Evolutionary conservation across 2,888 invertebrate genomes (phyloP).

Genomic region (Rhamnusium bicolor): DNA sequence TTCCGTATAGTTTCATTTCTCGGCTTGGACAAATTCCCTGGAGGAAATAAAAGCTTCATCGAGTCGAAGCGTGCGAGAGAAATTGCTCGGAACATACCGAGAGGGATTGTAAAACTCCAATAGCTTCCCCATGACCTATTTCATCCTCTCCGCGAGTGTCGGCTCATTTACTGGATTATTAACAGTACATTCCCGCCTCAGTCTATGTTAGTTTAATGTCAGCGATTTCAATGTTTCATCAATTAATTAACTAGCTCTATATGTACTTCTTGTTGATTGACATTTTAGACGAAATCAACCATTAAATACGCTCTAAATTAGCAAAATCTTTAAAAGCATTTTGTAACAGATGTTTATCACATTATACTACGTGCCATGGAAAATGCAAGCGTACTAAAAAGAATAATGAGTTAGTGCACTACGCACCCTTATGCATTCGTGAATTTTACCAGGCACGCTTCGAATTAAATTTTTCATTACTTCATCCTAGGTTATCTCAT

Average conservation of each 20-base stretch:
- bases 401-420: too few relatives aligned
- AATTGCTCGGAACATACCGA: slow-evolving; percentile 69
- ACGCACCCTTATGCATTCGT: too few relatives aligned
- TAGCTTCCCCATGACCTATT: slow-evolving; percentile 37
- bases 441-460: too few relatives aligned
- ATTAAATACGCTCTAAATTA: slow-evolving; percentile 4
- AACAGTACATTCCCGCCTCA: slow-evolving; percentile 48
- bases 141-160: slow-evolving; percentile 60
- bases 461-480: too few relatives aligned
- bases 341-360: too few relatives aligned
- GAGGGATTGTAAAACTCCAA: slow-evolving; percentile 41
- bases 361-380: too few relatives aligned
- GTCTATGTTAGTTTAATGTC: slow-evolving; percentile 45
- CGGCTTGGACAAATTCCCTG: slow-evolving; percentile 67
- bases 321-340: not conserved
- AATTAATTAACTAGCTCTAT: slow-evolving; percentile 43
- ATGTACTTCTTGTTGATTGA: not conserved
- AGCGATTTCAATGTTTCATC: slow-evolving; percentile 42
- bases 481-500: too few relatives aligned
- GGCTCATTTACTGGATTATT: slow-evolving; percentile 69
- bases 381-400: too few relatives aligned
- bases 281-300: not conserved
- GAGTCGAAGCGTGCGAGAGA: slow-evolving; percentile 65
- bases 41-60: slow-evolving; percentile 71
- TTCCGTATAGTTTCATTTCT: slow-evolving; percentile 67